These are phyloP conservation scores for Hoplodrina blanda DNA, from an alignment of 2,888 invertebrate species.

Conservation along the genomic window DNA sequence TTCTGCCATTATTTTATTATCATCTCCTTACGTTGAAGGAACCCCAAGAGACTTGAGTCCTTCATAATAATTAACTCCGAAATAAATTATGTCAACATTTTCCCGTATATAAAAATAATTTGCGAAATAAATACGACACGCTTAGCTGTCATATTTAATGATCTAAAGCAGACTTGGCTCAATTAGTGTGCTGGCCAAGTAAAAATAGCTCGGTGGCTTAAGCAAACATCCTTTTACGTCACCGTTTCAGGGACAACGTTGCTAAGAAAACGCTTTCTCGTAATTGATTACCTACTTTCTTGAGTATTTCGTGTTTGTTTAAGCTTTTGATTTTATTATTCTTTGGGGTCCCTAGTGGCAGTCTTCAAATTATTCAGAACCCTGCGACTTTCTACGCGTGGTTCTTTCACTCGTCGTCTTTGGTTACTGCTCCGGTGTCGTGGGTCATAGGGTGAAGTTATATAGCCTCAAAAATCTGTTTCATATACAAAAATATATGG, in stretches of 20 bases:
- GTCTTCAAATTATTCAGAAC: neutral
- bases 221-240: slow-evolving; percentile 79
- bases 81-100: slow-evolving; percentile 20
- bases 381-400: too few species aligned
- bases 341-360: neutral
- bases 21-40: neutral
- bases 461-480: too few species aligned
- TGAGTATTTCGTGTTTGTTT: slow-evolving; percentile 28
- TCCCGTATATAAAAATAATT: slow-evolving; percentile 15
- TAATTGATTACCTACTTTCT: slow-evolving; percentile 54
- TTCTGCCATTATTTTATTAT: slow-evolving; percentile 14
- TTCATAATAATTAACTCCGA: slow-evolving; percentile 3
- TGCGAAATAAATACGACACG: slow-evolving; percentile 30
- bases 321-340: neutral
- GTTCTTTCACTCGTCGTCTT: too few species aligned
- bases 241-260: slow-evolving; percentile 58
- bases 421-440: too few species aligned
- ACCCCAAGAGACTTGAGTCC: neutral
- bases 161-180: slow-evolving; percentile 56
- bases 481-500: too few species aligned
- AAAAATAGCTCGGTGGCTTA: slow-evolving; percentile 71
- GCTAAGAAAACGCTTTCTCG: slow-evolving; percentile 40
- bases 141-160: slow-evolving; percentile 49
- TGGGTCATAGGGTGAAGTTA: too few species aligned
- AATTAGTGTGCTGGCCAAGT: slow-evolving; percentile 64